Percentiles rank a stretch among this genome's conserved stretches.
Evolutionary conservation across 2,888 invertebrate species (phyloP).

Genomic region (Torymus tubicola): DNA sequence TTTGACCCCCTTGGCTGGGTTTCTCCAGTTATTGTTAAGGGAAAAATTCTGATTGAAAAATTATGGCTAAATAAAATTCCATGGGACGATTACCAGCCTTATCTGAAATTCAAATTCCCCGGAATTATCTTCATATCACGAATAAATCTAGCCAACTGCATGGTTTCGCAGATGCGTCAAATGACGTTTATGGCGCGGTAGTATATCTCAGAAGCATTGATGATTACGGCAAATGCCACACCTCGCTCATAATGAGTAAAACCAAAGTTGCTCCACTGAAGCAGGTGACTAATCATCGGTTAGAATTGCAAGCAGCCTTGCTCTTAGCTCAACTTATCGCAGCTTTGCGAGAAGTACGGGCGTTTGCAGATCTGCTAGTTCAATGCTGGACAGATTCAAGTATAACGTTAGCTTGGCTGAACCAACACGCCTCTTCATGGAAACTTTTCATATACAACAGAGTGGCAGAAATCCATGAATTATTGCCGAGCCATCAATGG

Average conservation of each 20-base stretch:
- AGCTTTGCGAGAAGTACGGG: neutral
- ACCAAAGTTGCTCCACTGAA: neutral
- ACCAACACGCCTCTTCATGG: neutral
- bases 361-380: neutral
- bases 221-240: too few relatives aligned
- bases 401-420: neutral
- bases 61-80: neutral
- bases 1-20: neutral
- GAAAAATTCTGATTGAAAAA: neutral
- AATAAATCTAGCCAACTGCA: neutral
- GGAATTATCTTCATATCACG: neutral
- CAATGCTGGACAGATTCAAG: neutral
- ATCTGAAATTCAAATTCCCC: neutral
- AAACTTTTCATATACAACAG: slow-evolving; percentile 48
- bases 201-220: neutral
- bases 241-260: neutral
- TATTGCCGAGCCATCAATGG: slow-evolving; percentile 17
- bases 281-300: neutral
- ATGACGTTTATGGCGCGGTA: neutral
- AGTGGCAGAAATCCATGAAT: slow-evolving; percentile 42
- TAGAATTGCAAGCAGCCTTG: neutral
- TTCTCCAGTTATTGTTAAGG: neutral
- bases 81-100: neutral
- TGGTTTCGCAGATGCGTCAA: neutral
- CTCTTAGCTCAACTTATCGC: neutral